A percentile compares a stretch with the other conserved stretches of the same genome.
Conservation (phyloP, 2,888 invertebrate genomes). For the Oegoconia quadripuncta region DNA sequence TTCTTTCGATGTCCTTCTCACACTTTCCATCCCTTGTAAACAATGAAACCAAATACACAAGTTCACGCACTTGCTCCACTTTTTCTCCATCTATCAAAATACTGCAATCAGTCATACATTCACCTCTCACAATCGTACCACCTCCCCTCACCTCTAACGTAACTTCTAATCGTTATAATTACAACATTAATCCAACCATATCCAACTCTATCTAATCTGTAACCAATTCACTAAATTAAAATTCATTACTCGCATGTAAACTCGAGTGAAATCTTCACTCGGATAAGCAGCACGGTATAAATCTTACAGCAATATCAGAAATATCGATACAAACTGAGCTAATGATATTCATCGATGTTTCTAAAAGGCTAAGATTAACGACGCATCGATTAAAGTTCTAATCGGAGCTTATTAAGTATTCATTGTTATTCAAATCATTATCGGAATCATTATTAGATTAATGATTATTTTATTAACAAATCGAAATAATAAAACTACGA, state of each 20-base stretch:
- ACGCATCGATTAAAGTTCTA: constrained; percentile 41
- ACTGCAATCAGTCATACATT: neutral
- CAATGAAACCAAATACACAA: too few relatives aligned
- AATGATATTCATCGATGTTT: constrained; percentile 45
- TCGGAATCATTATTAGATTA: constrained; percentile 48
- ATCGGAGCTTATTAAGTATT: constrained; percentile 50
- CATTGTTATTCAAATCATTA: constrained; percentile 52
- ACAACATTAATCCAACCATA: too few relatives aligned
- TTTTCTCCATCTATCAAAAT: neutral
- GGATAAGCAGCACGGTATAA: constrained; percentile 12
- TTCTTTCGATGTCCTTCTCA: too few relatives aligned
- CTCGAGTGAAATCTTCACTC: constrained; percentile 3
- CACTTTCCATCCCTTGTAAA: too few relatives aligned
- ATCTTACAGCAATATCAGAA: constrained; percentile 13
- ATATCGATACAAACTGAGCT: constrained; percentile 17
- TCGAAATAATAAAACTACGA: constrained; percentile 26
- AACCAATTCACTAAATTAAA: too few relatives aligned
- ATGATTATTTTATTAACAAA: constrained; percentile 40
- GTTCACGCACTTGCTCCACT: too few relatives aligned
- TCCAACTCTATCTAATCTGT: too few relatives aligned
- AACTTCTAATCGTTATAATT: too few relatives aligned
- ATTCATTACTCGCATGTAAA: too few relatives aligned
- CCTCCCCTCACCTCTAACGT: too few relatives aligned
- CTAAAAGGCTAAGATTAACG: constrained; percentile 43
- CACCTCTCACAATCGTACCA: too few relatives aligned